Percentiles rank a stretch among this genome's conserved stretches.
phyloP scores from a whole-genome alignment of 2,888 invertebrate genomes.

The Lottia gigantea region DNA sequence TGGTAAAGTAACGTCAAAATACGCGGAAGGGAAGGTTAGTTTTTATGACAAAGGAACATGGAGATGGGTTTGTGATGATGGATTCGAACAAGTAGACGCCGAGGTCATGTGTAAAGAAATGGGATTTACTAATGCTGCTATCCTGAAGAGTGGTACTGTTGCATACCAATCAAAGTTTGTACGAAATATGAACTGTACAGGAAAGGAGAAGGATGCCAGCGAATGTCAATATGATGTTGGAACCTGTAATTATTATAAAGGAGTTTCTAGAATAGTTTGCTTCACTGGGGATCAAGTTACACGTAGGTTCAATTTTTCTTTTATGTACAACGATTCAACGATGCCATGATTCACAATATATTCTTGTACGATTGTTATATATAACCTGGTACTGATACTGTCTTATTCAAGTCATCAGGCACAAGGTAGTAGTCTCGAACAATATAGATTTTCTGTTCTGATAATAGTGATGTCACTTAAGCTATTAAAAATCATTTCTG shows the following conservation, averaged over 20 bases:
- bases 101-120: slow-evolving; percentile 77
- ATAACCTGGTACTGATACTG: no score
- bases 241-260: slow-evolving; percentile 29
- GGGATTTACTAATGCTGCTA: slow-evolving; percentile 69
- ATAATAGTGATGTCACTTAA: no score
- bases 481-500: no score
- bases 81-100: slow-evolving; percentile 77
- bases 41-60: slow-evolving; percentile 65
- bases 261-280: slow-evolving; percentile 47
- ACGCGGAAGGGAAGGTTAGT: slow-evolving; percentile 25
- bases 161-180: slow-evolving; percentile 28
- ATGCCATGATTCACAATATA: no score
- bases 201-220: slow-evolving; percentile 30
- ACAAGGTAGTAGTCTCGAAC: no score
- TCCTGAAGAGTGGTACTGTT: slow-evolving; percentile 11
- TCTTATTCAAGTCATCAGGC: no score
- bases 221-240: slow-evolving; percentile 35
- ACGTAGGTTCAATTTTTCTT: slow-evolving; percentile 25
- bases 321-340: no score
- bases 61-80: slow-evolving; percentile 80
- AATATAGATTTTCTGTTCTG: no score
- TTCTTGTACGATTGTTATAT: no score
- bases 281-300: slow-evolving; percentile 25
- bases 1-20: slow-evolving; percentile 25
- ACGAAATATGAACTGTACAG: slow-evolving; percentile 39